phyloP scores from a whole-genome alignment of 2,888 invertebrate species.

The Caenorhabditis plicata region DNA sequence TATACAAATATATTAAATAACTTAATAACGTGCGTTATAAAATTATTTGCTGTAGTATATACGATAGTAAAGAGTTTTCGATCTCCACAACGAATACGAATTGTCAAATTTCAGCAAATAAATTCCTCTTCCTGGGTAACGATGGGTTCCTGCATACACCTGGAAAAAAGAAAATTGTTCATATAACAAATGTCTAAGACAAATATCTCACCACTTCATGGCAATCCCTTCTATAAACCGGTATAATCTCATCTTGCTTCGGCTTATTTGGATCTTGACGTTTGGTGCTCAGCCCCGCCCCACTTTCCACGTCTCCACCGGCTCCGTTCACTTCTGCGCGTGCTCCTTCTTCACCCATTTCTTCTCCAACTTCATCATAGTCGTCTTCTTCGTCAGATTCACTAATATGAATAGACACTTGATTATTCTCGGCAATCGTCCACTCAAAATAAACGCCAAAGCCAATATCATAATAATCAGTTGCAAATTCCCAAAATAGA shows the following conservation, averaged over 20 bases:
- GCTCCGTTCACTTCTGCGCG: conserved; percentile 3
- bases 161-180: conserved; percentile 12
- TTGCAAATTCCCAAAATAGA: conserved; percentile 98
- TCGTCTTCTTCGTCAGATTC: conserved; percentile 86
- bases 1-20: no score
- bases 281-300: conserved; percentile 56
- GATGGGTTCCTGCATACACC: conserved; percentile 94
- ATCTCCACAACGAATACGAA: conserved; percentile 96
- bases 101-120: conserved; percentile 99
- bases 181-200: neutral
- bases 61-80: conserved; percentile 96
- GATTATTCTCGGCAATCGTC: conserved; percentile 74
- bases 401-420: conserved; percentile 88
- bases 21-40: no score
- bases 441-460: conserved; percentile 99
- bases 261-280: conserved; percentile 67
- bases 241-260: conserved; percentile 80
- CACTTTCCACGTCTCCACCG: conserved; percentile 73
- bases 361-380: conserved; percentile 57
- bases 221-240: conserved; percentile 92
- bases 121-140: conserved; percentile 93
- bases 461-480: conserved; percentile 89
- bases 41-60: conserved; percentile 81
- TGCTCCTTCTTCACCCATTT: conserved; percentile 14
- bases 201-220: conserved; percentile 79